Evolutionary conservation across 2,888 invertebrate species (phyloP).

Genomic region (Dyspetes luteomarginatus): DNA sequence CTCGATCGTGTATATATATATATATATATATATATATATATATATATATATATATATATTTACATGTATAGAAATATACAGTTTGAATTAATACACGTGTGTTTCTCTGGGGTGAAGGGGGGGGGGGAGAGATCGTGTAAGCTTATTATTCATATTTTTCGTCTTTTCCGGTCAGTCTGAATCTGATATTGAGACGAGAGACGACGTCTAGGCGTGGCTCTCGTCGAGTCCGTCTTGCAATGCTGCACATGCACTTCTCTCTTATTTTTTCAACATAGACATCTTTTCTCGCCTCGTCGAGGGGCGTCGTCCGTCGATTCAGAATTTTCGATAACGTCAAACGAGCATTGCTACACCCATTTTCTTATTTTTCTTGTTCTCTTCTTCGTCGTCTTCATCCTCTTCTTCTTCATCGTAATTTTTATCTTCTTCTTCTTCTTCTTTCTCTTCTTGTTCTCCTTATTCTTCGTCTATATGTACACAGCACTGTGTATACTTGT

Average conservation of each 20-base stretch:
- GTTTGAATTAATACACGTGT: conserved; percentile 1
- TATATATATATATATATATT: neutral
- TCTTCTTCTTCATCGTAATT: neutral
- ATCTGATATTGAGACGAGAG: conserved; percentile 60
- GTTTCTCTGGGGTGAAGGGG: too few species aligned
- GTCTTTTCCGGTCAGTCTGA: conserved; percentile 59
- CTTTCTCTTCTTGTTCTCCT: neutral
- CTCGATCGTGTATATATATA: neutral
- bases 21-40: neutral
- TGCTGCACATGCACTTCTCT: conserved; percentile 49
- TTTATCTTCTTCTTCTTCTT: conserved; percentile 1
- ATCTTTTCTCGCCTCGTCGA: conserved; percentile 50
- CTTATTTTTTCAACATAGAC: conserved; percentile 33
- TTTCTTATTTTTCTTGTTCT: conserved; percentile 1
- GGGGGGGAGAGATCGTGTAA: conserved; percentile 42
- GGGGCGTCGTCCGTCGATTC: conserved; percentile 59
- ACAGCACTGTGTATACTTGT: conserved; percentile 25
- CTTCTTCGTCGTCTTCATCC: conserved; percentile 7
- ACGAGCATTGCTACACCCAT: conserved; percentile 55
- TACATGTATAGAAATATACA: neutral
- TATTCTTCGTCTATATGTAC: neutral
- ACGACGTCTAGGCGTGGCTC: conserved; percentile 61
- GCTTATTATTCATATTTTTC: conserved; percentile 65
- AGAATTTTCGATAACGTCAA: conserved; percentile 64
- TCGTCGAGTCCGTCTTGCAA: conserved; percentile 9